Percentiles rank a stretch among this genome's conserved stretches.
Conservation (phyloP, 2,888 invertebrate species). For the Heliconius aoede region DNA sequence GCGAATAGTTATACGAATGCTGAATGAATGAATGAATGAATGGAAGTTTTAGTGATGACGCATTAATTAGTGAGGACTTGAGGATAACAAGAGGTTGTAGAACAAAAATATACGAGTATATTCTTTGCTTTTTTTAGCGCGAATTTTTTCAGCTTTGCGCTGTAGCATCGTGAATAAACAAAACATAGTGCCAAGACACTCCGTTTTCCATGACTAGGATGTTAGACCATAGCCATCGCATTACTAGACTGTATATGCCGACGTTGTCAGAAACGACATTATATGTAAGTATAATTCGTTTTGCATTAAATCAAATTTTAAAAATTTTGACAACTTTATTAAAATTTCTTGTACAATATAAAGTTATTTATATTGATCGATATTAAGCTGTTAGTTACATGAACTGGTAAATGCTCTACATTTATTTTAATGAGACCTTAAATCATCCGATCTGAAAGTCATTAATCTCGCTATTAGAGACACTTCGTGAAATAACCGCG, state of each 20-base stretch:
- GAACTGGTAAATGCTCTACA: constrained; percentile 38
- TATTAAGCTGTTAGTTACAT: constrained; percentile 42
- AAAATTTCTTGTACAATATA: constrained; percentile 12
- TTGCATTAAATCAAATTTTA: neutral
- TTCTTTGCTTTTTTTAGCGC: too few species aligned
- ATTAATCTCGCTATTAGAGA: constrained; percentile 48
- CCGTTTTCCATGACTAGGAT: too few species aligned
- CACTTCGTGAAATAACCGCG: constrained; percentile 47
- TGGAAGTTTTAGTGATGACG: neutral
- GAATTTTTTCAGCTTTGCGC: neutral
- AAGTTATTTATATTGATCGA: constrained; percentile 31
- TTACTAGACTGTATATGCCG: too few species aligned
- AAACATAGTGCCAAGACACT: too few species aligned
- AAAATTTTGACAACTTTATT: constrained; percentile 17
- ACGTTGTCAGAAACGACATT: too few species aligned
- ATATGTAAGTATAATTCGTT: neutral
- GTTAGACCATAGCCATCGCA: neutral
- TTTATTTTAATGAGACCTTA: constrained; percentile 37
- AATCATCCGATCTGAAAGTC: constrained; percentile 45
- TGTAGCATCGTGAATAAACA: neutral
- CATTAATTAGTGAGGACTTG: neutral
- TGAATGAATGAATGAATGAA: too few species aligned
- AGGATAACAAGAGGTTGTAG: neutral
- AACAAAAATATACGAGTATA: neutral
- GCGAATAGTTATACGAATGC: neutral